Base-by-base conservation (phyloP, 2,797 vertebrate species). In the Centroberyx gerrardi region DNA sequence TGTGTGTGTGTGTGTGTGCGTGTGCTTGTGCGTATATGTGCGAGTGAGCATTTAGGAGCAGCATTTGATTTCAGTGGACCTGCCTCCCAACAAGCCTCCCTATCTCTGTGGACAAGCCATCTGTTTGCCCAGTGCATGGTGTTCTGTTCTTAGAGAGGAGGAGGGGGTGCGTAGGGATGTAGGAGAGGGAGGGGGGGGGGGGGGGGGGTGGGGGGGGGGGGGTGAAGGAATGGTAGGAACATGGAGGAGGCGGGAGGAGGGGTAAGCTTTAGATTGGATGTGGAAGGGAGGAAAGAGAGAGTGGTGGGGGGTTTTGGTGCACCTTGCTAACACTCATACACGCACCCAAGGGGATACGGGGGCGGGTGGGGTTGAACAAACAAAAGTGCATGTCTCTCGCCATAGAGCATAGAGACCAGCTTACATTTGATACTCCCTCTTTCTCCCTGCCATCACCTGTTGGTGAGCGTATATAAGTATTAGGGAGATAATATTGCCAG, bases 41-140 rank as follows among this genome's bases (percentile, higher is more conserved):
- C 27, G 82, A 55, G 81, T 79, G 80, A 88, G 87, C 85, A 82
- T 92, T 90, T 88, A 92, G 89, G 87, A 92, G 91, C 88, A 89
- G 91, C 90, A 90, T 94, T 94, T 94, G 92, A 94, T 94, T 94
- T 93, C 84, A 88, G 86, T 78, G 87, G 90, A 93, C 93, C 93
- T 92, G 92, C 92, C 90, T 93, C 91, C 93, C 90, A 93, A 93
- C 92, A 92, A 93, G 92, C 90, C 85, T 92, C 86, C 87, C 87
- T 91, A 91, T 95, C 91, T 94, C 91, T 92, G 89, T 70, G 91
- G 93, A 94, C 92, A 93, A 92, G 92, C 95, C 95, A 96, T 95
- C 94, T 95, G 95, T 95, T 94, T 92, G 91, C 87, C 89, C 92
- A 90, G 94, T 88, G 91, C 90, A 87, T 89, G 83, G 90, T 91